These are phyloP conservation scores for Lasiurus borealis DNA, from an alignment of 2,113 vertebrate species.

Conservation along the genomic window DNA sequence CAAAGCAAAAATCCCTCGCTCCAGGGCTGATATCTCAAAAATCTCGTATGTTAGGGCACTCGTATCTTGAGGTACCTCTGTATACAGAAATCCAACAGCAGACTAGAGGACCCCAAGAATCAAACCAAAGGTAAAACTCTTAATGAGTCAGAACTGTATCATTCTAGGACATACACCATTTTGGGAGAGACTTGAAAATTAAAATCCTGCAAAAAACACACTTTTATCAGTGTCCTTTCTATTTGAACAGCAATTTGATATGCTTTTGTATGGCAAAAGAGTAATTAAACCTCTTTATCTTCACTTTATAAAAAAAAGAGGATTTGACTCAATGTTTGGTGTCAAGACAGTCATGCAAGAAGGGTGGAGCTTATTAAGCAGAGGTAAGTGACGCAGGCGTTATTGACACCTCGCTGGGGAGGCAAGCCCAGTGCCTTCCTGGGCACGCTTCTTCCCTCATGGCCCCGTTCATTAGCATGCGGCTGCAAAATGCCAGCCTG, in stretches of 20 bases:
- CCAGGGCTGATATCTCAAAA: too few relatives aligned
- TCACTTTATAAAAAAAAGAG: not conserved
- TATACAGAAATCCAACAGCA: too few relatives aligned
- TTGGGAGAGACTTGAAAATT: conserved; percentile 60
- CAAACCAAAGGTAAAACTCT: not conserved
- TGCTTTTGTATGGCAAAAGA: conserved; percentile 61
- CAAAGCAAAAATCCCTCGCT: too few relatives aligned
- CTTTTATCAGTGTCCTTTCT: conserved; percentile 65
- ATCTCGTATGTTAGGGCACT: too few relatives aligned
- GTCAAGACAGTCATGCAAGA: conserved; percentile 67
- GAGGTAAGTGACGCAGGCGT: conserved; percentile 1
- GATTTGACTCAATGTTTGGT: conserved; percentile 51
- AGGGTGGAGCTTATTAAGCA: conserved; percentile 54
- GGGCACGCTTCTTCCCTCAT: conserved; percentile 32
- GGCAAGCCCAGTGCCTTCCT: conserved; percentile 5
- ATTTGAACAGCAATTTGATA: too few relatives aligned
- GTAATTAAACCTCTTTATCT: conserved; percentile 45
- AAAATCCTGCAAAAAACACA: conserved; percentile 66
- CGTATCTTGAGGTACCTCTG: too few relatives aligned
- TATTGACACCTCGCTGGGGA: conserved; percentile 18
- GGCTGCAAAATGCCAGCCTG: conserved; percentile 66
- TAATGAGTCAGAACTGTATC: conserved; percentile 75
- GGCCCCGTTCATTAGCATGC: conserved; percentile 64
- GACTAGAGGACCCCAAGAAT: too few relatives aligned
- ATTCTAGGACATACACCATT: conserved; percentile 68